Base-by-base conservation (phyloP, 2,888 invertebrate species). In the Elegia similella region DNA sequence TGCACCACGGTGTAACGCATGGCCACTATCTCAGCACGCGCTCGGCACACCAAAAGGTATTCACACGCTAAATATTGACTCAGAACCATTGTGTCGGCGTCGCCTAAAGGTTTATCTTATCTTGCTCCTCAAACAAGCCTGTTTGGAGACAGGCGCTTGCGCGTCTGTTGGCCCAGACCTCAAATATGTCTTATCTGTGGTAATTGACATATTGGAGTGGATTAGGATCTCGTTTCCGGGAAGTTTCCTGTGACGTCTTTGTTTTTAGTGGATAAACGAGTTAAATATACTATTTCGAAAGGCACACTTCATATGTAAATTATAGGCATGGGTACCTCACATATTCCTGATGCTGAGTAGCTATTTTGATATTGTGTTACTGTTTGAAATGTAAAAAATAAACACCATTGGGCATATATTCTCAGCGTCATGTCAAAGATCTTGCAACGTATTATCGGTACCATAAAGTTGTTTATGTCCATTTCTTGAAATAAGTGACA, bases 81-180 rank as follows among this genome's bases (percentile, higher is more conserved):
- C 69, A 64, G 77, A 76, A 71, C 80, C 83, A 89, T 90, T 90
- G 90, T 89, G 90, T 83, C 89, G 90, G 89, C 87, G 74, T 79
- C 72, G 78, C 77, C 81, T 78, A 89, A 88, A 88, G 86, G 84
- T 84, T 50, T 85, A 88, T 87, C 90, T 91, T 90, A 91, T 91
- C 90, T 69, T 88, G 80, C 90, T 89, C 89, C 87, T 78, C 75
- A 76, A 70, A 63, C 83, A 88, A 86, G 42, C 68, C 67, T 86
- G 80, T 86, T 86, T 86, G 82, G 80, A 78, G 86, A 86, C 83
- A 82, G 87, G 88, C 89, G 86, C 88, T 82, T 75, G 82, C 69
- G 74, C 82, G 90, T 88, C 89, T 89, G 84, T 84, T 79, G 80
- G 85, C 71, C 75, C 73, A 66, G 67, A 65, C 69, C 63, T 75